Conservation (phyloP, 2,113 vertebrate genomes). For the Nematolebias whitei region DNA sequence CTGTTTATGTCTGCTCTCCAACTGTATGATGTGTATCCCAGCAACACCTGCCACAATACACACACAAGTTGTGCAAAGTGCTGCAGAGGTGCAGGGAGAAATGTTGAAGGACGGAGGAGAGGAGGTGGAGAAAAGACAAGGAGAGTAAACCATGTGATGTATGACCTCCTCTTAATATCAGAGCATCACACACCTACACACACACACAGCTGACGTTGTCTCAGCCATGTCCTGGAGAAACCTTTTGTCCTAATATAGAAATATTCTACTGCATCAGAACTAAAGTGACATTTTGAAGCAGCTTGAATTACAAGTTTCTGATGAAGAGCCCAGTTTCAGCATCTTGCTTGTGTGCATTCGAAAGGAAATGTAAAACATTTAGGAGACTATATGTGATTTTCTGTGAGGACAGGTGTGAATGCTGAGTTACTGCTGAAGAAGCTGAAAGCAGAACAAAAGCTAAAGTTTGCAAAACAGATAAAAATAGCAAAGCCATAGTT, state of each 20-base stretch:
- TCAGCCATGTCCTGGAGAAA: not conserved
- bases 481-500: no score
- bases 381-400: no score
- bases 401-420: no score
- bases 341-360: no score
- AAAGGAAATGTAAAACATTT: no score
- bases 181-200: slow-evolving; percentile 2
- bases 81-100: slow-evolving; percentile 12
- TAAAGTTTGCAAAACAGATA: no score
- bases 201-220: not conserved
- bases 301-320: not conserved
- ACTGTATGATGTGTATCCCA: slow-evolving; percentile 53
- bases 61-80: slow-evolving; percentile 11
- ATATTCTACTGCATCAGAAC: not conserved
- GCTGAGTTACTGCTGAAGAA: no score
- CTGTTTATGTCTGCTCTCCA: slow-evolving; percentile 65
- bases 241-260: slow-evolving; percentile 38
- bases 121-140: slow-evolving; percentile 23
- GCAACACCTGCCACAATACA: slow-evolving; percentile 71
- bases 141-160: slow-evolving; percentile 34
- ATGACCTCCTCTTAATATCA: slow-evolving; percentile 24
- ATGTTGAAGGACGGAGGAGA: slow-evolving; percentile 24
- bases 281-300: no score
- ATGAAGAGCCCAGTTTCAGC: no score
- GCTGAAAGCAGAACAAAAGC: no score